Evolutionary conservation across 2,797 vertebrate species (phyloP).

Genomic region (Eleutherodactylus coqui): DNA sequence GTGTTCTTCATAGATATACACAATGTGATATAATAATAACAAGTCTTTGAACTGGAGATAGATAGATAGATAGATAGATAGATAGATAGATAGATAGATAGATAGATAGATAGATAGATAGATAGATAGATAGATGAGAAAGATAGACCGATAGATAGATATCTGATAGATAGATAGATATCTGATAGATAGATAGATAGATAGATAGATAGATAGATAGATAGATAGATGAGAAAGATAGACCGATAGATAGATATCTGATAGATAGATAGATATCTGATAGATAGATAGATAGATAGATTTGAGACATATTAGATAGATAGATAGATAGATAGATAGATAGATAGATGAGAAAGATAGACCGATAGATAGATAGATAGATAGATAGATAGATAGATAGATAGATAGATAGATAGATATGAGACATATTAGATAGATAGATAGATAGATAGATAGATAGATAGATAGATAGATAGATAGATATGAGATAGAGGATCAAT

Average conservation of each 20-base stretch:
- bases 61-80: background rate
- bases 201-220: background rate
- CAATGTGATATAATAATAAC: background rate
- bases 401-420: background rate
- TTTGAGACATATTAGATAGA: no score
- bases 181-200: background rate
- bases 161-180: background rate
- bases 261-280: no score
- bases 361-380: background rate
- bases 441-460: no score
- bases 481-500: no score
- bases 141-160: no score
- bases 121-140: no score
- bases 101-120: constrained; percentile 2
- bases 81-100: background rate
- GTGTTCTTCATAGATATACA: background rate
- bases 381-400: no score
- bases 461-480: no score
- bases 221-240: no score
- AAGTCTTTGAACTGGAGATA: background rate
- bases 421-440: no score
- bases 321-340: background rate
- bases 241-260: background rate
- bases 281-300: no score
- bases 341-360: no score